Evolutionary conservation across 2,797 vertebrate genomes (phyloP), one percentile per base, ranked within the genome.

Genomic region (Nannoperca australis): DNA sequence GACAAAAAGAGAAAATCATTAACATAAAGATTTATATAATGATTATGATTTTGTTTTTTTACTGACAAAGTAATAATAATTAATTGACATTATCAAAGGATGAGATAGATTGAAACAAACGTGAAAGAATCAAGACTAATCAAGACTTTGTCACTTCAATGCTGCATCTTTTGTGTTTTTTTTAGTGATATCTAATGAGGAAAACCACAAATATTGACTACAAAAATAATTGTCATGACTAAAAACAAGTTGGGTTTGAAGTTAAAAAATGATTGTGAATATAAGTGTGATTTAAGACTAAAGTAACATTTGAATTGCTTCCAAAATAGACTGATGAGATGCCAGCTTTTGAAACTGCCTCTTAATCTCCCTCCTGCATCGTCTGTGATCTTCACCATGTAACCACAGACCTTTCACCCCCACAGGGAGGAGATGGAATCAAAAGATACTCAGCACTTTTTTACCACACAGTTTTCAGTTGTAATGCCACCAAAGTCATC

Each of bases 321-420:
- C 30, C 53, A 61, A 56, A 82, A 60, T 70, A 22, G 63, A 50
- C 68, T 79, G 55, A 73, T 49, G 38, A 69, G 11, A 50, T 78
- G 44, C 62, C 74, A 78, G 49, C 45, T 79, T 84, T 76, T 72
- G 3, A 68, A 72, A 66, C 60, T 32, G 22, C 63, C 40, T 70
- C 32, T 71, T 75, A 7, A 77, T 70, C 18, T 63, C 32, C 72
- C 76, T 66, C 65, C 70, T 82, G 67, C 67, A 69, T 50, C 18
- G n/a, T 8, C 74, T 85, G 40, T 85, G 69, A 87, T 87, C 84
- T 73, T 70, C 68, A 73, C 66, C 64, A 55, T 81, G 50, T 61
- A 80, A 80, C 89, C 73, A 55, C 85, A 87, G 58, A 79, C 66
- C 7, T 79, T 76, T 84, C 53, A 45, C 32, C 65, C 70, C 80